Conservation (phyloP, 2,888 invertebrate genomes). For the Prosapia bicincta region DNA sequence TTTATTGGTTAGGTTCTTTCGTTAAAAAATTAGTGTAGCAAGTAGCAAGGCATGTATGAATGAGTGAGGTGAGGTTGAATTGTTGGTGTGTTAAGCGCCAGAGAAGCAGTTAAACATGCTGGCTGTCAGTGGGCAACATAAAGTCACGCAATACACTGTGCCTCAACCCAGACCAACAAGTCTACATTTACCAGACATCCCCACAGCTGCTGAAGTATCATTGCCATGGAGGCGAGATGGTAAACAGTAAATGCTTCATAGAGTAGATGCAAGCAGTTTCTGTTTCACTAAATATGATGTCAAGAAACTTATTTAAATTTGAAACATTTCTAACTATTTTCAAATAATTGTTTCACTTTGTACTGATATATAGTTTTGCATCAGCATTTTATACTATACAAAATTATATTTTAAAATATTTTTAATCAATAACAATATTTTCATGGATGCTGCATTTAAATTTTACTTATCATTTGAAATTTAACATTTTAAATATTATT, state of each 20-base stretch:
- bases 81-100: not conserved
- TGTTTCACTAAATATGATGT: not conserved
- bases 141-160: conserved; percentile 59
- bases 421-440: too few relatives aligned
- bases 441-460: too few relatives aligned
- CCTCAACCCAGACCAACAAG: conserved; percentile 42
- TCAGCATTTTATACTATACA: too few relatives aligned
- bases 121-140: not conserved
- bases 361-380: not conserved
- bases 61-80: conserved; percentile 2
- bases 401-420: too few relatives aligned
- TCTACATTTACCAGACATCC: conserved; percentile 55
- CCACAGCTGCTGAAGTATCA: conserved; percentile 75
- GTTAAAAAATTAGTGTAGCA: not conserved
- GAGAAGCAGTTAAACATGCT: conserved; percentile 5
- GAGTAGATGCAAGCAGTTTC: not conserved
- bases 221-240: conserved; percentile 78
- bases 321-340: too few relatives aligned
- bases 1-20: not conserved
- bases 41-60: not conserved
- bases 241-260: conserved; percentile 27
- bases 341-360: not conserved
- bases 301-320: not conserved
- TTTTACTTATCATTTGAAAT: too few relatives aligned
- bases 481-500: too few relatives aligned